Evolutionary conservation across 2,888 invertebrate species (phyloP).

Genomic region (Brachypterus glaber): DNA sequence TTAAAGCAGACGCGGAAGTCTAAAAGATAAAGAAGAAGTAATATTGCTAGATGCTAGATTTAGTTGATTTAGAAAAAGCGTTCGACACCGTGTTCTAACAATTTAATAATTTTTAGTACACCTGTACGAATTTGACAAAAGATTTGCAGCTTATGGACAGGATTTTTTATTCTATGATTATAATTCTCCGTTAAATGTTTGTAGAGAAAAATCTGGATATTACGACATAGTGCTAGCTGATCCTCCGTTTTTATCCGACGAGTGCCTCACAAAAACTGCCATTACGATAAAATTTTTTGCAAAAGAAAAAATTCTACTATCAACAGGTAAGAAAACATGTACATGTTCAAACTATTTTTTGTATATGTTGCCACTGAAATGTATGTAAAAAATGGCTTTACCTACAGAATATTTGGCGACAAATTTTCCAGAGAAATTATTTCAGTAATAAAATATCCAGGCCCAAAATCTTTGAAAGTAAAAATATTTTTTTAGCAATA

Average conservation of each 20-base stretch:
- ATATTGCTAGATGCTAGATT: neutral
- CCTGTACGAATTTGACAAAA: conserved; percentile 66
- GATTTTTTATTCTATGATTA: conserved; percentile 86
- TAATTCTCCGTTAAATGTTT: conserved; percentile 61
- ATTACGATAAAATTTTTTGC: conserved; percentile 62
- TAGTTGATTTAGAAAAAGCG: too few species aligned
- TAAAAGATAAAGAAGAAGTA: conserved; percentile 20
- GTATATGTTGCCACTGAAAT: neutral
- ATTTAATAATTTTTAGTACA: conserved; percentile 24
- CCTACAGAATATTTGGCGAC: conserved; percentile 5
- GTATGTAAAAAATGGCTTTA: neutral
- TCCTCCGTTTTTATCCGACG: conserved; percentile 90
- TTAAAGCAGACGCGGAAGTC: too few species aligned
- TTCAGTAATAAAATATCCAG: too few species aligned
- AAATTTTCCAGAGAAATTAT: too few species aligned
- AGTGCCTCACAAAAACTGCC: conserved; percentile 78
- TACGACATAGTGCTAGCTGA: conserved; percentile 86
- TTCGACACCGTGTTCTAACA: conserved; percentile 12
- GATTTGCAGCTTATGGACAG: conserved; percentile 68
- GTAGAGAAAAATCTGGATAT: conserved; percentile 46
- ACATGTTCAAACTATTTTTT: conserved; percentile 1
- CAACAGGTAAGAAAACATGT: conserved; percentile 58
- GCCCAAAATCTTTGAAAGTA: too few species aligned
- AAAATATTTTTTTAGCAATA: too few species aligned
- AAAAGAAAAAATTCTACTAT: conserved; percentile 70